A percentile compares a stretch with the other conserved stretches of the same genome.
phyloP scores from a whole-genome alignment of 2,113 vertebrate genomes.

The Cariama cristata region DNA sequence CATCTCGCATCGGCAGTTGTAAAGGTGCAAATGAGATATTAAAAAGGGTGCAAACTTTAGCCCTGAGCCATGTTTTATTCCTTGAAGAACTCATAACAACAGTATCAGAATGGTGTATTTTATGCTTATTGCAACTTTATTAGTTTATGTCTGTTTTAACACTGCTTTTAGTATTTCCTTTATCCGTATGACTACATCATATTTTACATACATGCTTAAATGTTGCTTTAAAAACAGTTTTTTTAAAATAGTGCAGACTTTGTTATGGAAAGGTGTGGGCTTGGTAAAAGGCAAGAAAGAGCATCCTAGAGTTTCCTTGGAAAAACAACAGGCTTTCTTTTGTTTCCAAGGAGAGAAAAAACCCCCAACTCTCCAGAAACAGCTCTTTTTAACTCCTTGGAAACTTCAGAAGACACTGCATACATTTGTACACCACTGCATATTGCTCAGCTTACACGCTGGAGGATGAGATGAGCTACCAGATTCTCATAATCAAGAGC shows the following conservation, averaged over 20 bases:
- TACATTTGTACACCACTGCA: fast-evolving
- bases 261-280: neutral
- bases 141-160: neutral
- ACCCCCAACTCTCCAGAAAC: neutral
- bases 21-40: neutral
- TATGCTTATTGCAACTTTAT: neutral
- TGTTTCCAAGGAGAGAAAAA: neutral
- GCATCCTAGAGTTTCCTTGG: neutral
- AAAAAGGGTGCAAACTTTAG: neutral
- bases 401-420: neutral
- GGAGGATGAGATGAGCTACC: neutral
- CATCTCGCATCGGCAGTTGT: neutral
- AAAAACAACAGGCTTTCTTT: neutral
- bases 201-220: neutral
- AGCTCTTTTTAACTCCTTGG: neutral
- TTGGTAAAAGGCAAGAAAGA: neutral
- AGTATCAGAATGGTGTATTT: neutral
- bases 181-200: too few species aligned
- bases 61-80: neutral
- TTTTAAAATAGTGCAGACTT: neutral
- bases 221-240: neutral
- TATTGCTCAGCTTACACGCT: neutral
- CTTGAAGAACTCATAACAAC: neutral
- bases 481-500: neutral
- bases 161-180: neutral